A percentile compares a stretch with the other conserved stretches of the same genome.
These are phyloP conservation scores for Siniperca undulata DNA, from an alignment of 2,797 vertebrate species.

Conservation along the genomic window DNA sequence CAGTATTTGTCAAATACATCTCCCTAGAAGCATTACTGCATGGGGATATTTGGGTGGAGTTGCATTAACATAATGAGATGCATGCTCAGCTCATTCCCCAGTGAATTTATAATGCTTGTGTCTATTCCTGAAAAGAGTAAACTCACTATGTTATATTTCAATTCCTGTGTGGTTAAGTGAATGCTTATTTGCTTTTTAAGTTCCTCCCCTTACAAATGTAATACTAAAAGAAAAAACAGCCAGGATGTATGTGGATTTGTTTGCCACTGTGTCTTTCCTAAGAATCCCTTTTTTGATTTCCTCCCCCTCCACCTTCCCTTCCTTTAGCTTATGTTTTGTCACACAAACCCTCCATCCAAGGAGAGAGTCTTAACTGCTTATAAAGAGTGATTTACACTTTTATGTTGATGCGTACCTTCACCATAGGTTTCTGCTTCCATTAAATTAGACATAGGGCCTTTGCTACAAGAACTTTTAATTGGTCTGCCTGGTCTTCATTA, in stretches of 20 bases:
- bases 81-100: slow-evolving; percentile 4
- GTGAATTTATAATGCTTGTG: slow-evolving; percentile 3
- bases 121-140: slow-evolving; percentile 37
- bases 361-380: slow-evolving; percentile 14
- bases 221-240: slow-evolving; percentile 2
- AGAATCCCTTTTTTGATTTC: slow-evolving; percentile 8
- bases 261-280: slow-evolving; percentile 18
- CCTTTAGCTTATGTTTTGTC: slow-evolving; percentile 29
- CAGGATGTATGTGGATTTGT: slow-evolving; percentile 42
- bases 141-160: slow-evolving; percentile 12
- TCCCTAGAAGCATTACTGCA: slow-evolving; percentile 19
- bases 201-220: slow-evolving; percentile 30
- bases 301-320: neutral
- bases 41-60: slow-evolving; percentile 17
- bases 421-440: slow-evolving; percentile 26
- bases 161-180: slow-evolving; percentile 31
- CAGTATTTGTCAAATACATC: slow-evolving; percentile 23
- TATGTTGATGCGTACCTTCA: slow-evolving; percentile 10
- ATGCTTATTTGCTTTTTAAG: slow-evolving; percentile 39
- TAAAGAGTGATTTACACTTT: slow-evolving; percentile 42
- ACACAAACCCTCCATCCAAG: slow-evolving; percentile 11
- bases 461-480: slow-evolving; percentile 44
- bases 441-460: slow-evolving; percentile 39
- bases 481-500: slow-evolving; percentile 48
- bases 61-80: slow-evolving; percentile 29